A percentile compares a stretch with the other conserved stretches of the same genome.
Evolutionary conservation across 2,797 vertebrate genomes (phyloP).

Genomic region (Champsocephalus gunnari): DNA sequence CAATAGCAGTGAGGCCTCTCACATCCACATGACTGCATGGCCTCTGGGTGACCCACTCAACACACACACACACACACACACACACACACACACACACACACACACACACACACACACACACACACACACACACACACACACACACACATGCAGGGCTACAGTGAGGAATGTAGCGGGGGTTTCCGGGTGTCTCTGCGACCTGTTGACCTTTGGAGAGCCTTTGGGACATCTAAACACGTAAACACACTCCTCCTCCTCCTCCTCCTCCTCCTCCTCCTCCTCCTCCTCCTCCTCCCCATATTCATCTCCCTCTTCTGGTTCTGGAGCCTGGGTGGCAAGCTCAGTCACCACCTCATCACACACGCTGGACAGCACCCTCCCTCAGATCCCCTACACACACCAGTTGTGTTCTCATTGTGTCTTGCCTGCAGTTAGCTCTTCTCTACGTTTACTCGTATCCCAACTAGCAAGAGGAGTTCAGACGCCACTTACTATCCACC

Average conservation of each 20-base stretch:
- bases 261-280: slow-evolving; percentile 36
- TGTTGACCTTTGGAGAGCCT: slow-evolving; percentile 88
- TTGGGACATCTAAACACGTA: slow-evolving; percentile 89
- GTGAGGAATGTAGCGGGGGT: slow-evolving; percentile 76
- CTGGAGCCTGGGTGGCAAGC: slow-evolving; percentile 59
- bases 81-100: slow-evolving; percentile 12
- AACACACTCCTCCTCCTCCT: slow-evolving; percentile 68
- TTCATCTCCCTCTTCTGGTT: slow-evolving; percentile 25
- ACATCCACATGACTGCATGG: slow-evolving; percentile 38
- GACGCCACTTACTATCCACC: no score
- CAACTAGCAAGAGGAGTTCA: background rate
- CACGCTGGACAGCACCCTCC: slow-evolving; percentile 14
- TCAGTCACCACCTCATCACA: slow-evolving; percentile 63
- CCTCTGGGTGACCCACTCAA: slow-evolving; percentile 58
- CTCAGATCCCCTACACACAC: background rate
- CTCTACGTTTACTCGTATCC: background rate
- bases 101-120: slow-evolving; percentile 6
- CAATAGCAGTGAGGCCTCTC: slow-evolving; percentile 32
- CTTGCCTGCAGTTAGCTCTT: no score
- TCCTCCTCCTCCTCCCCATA: slow-evolving; percentile 18
- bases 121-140: slow-evolving; percentile 14
- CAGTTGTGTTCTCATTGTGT: background rate
- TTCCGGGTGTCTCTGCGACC: slow-evolving; percentile 82
- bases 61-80: slow-evolving; percentile 4
- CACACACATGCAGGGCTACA: slow-evolving; percentile 31